A percentile compares a stretch with the other conserved stretches of the same genome.
phyloP scores from a whole-genome alignment of 2,113 vertebrate species.

The Hucho hucho region DNA sequence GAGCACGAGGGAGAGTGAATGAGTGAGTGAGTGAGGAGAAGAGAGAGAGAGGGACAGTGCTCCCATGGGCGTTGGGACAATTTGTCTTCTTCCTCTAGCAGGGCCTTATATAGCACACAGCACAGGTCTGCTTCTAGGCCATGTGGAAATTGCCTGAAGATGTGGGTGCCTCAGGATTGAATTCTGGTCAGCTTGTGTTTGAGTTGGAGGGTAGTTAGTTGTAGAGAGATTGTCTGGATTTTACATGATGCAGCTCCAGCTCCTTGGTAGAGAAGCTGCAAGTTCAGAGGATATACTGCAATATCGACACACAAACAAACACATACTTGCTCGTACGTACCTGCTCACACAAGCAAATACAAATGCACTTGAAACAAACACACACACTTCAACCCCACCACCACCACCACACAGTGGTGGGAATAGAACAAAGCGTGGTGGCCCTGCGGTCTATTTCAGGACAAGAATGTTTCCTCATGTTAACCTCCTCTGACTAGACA shows the following conservation, averaged over 20 bases:
- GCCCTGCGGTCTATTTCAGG: conserved; percentile 32
- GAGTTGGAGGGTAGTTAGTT: conserved; percentile 24
- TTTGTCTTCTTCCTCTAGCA: conserved; percentile 15
- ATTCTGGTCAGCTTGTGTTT: conserved; percentile 10
- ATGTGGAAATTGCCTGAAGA: conserved; percentile 24
- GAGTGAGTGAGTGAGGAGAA: too few species aligned
- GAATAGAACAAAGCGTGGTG: not conserved
- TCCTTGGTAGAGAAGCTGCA: not conserved
- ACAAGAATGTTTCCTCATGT: conserved; percentile 21
- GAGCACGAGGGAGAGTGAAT: too few species aligned
- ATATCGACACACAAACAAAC: not conserved
- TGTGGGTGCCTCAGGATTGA: conserved; percentile 14
- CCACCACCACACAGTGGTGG: not conserved
- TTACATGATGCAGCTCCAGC: not conserved
- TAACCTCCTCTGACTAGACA: conserved; percentile 27
- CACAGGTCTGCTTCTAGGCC: conserved; percentile 23
- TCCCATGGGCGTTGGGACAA: conserved; percentile 23
- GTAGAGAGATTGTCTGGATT: conserved; percentile 2
- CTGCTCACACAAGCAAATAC: not conserved
- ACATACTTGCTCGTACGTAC: not conserved
- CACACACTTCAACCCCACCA: not conserved
- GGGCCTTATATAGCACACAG: conserved; percentile 15
- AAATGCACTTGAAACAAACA: not conserved
- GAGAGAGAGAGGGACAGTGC: conserved; percentile 3
- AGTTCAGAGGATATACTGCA: not conserved